These are phyloP conservation scores for Ochropleura leucogaster DNA, from an alignment of 2,888 invertebrate species.

Conservation along the genomic window DNA sequence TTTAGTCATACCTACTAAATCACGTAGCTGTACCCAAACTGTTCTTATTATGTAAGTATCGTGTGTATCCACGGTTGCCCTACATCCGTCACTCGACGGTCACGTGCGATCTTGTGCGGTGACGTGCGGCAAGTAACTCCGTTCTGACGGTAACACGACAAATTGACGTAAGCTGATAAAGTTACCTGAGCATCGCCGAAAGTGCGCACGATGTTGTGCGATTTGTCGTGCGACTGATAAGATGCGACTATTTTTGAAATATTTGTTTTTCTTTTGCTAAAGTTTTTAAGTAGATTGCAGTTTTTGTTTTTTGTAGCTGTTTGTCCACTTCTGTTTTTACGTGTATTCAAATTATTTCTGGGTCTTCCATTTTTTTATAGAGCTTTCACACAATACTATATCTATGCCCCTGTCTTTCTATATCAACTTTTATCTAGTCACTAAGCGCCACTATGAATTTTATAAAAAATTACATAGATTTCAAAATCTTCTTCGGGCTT, in stretches of 20 bases:
- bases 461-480: background rate
- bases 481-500: background rate
- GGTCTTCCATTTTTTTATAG: background rate
- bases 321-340: background rate
- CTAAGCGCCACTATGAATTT: background rate
- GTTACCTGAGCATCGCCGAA: conserved; percentile 50
- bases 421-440: too few species aligned
- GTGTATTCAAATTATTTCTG: background rate
- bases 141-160: conserved; percentile 57
- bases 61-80: conserved; percentile 4
- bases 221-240: conserved; percentile 23
- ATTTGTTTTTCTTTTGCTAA: background rate
- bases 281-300: background rate
- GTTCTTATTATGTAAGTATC: background rate
- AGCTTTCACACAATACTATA: background rate
- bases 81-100: conserved; percentile 38
- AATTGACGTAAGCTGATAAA: conserved; percentile 65
- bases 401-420: background rate
- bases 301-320: background rate
- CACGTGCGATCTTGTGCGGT: conserved; percentile 26
- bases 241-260: background rate
- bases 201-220: conserved; percentile 10
- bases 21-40: background rate
- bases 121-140: conserved; percentile 42
- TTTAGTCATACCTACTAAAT: background rate